Evolutionary conservation across 2,113 vertebrate genomes (phyloP).

Genomic region (Heliornis fulica): DNA sequence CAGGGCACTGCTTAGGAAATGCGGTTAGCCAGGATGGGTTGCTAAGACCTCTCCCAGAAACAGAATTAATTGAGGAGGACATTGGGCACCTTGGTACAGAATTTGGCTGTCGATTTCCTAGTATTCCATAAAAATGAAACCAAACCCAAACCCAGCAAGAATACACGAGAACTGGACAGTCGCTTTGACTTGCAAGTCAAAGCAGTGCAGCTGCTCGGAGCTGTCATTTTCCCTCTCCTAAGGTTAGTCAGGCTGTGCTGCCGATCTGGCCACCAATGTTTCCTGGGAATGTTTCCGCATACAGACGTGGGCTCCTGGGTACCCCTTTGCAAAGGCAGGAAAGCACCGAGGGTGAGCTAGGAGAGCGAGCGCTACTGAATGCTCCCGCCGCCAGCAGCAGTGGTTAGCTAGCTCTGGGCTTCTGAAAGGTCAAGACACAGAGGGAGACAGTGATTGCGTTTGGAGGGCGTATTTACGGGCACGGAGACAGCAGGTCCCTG

Average conservation of each 20-base stretch:
- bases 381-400: background rate
- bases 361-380: background rate
- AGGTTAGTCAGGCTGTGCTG: background rate
- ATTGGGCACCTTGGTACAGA: background rate
- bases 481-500: background rate
- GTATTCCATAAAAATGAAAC: background rate
- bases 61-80: background rate
- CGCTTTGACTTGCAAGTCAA: background rate
- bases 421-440: background rate
- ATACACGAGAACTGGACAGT: background rate
- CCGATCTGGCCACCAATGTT: background rate
- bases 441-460: background rate
- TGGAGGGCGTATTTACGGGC: accelerated
- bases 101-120: background rate
- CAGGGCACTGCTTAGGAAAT: background rate
- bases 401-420: background rate
- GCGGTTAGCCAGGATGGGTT: background rate
- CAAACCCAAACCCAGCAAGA: background rate
- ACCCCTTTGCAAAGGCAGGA: background rate
- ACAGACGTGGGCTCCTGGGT: background rate
- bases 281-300: background rate
- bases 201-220: background rate
- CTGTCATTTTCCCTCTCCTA: background rate
- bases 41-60: background rate
- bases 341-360: background rate